Percentiles rank a stretch among this genome's conserved stretches.
These are phyloP conservation scores for Diogma glabrata DNA, from an alignment of 2,888 invertebrate species.

Conservation along the genomic window DNA sequence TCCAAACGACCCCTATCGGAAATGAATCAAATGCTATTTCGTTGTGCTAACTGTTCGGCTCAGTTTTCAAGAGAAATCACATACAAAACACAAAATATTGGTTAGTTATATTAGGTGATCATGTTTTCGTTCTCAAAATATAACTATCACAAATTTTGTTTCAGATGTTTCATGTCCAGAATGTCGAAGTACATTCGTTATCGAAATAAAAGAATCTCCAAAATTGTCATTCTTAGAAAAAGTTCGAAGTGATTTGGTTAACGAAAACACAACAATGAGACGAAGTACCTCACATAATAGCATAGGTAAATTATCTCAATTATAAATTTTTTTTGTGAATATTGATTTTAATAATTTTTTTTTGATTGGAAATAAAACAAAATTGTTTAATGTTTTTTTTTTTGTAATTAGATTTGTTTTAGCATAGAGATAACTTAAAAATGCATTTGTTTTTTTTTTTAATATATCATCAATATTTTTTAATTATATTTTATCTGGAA, in stretches of 20 bases:
- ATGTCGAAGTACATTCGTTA: slow-evolving; percentile 46
- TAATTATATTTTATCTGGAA: no score
- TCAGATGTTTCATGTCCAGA: slow-evolving; percentile 41
- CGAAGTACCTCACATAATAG: slow-evolving; percentile 19
- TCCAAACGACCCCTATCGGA: slow-evolving; percentile 38
- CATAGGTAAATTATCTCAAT: slow-evolving; percentile 18
- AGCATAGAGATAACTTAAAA: no score
- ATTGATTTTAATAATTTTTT: no score
- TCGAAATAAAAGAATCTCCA: slow-evolving; percentile 28
- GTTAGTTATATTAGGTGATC: slow-evolving; percentile 19
- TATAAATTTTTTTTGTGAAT: no score
- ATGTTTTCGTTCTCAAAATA: background rate
- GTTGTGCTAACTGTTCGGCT: slow-evolving; percentile 51
- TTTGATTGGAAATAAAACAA: no score
- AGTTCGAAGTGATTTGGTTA: background rate
- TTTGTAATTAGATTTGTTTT: no score
- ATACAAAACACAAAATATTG: slow-evolving; percentile 20
- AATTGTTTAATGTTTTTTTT: no score
- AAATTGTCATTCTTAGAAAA: slow-evolving; percentile 6
- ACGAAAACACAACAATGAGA: slow-evolving; percentile 5
- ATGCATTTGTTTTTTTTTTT: no score
- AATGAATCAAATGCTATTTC: slow-evolving; percentile 40
- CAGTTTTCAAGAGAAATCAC: slow-evolving; percentile 44
- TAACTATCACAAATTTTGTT: background rate
- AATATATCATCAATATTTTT: no score